Base-by-base conservation (phyloP, 2,888 invertebrate genomes). In the Drosophila trichaetosa region DNA sequence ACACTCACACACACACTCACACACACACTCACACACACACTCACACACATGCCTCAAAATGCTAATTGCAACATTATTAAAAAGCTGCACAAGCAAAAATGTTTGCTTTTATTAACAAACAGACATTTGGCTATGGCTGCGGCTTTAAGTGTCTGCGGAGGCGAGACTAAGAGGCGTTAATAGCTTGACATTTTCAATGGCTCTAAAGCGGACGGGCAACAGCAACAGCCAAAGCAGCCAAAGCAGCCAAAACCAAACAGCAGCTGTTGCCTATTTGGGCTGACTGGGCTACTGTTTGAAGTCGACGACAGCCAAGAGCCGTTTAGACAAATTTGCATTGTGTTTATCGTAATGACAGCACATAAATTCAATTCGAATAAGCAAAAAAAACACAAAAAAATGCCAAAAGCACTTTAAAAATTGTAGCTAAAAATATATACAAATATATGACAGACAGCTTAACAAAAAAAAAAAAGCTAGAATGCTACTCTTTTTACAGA, bases 91-190 rank as follows among this genome's bases (percentile, higher is more conserved):
- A 46, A 16, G 46, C 46, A 46, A 46, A 46, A 27, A 24, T 46
- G 46, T 46, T 46, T 16, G 24, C 8, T 46, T 46, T 46, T 46
- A 33, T 33, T 24, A 24, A n/a, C n/a, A n/a, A 46, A 46, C 38
- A 51, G n/a, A 34, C 31, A 54, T 59, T 40, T 42, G 38, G 40
- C 34, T 66, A 42, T 42, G n/a, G 31, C 40, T 68, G 34, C 56
- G 69, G 76, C 67, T 69, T 64, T 69, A 73, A 87, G 82, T 82
- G 88, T 87, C 77, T 89, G 85, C 88, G 85, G 89, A 87, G 87
- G 87, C 87, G 87, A 86, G 82, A 85, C 82, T 86, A 82, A 89
- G 87, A 87, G 87, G 87, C 87, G 90, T 87, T 90, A 90, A 87
- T 89, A 67, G 81, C 76, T 88, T 90, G 86, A 90, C 86, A 86